Evolutionary conservation across 2,888 invertebrate species (phyloP), one percentile per base, ranked within the genome.

Genomic region (Trachelus iudaicus): DNA sequence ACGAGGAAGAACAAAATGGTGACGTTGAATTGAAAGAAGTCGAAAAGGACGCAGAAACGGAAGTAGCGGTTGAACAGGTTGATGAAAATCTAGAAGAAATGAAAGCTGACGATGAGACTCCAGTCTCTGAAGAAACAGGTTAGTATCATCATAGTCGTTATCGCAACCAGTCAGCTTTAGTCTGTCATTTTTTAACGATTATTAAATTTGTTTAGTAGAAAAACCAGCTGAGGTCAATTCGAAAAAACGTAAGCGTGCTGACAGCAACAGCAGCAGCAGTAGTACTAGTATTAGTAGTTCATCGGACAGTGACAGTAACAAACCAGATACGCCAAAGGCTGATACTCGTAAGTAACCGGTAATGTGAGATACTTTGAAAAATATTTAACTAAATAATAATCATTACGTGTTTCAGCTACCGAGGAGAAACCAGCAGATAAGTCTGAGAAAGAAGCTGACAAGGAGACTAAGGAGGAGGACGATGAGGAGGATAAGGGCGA

Each of bases 191-290:
- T 13, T 35, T 69, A 69, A 33, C 37, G 3, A 2, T 23, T 56
- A 23, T 56, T 56, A 0, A 56, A 12, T 40, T 75, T 69, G 4
- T 75, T 12, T 11, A 77, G 92, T 89, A 78, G 92, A 91, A 69
- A 91, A 89, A 83, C 90, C 91, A 13, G 92, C 90, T 75, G 92
- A 92, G 78, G 88, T 85, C 0, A 92, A 89, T 88, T 85, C 83
- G 91, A 94, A 83, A 92, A 94, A 90, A 86, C 93, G 87, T 85
- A 94, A 92, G 88, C 92, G 93, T 35, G 92, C 93, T 0, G 92
- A 92, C 76, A 93, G 93, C n/a, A 93, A 92, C 56, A 93, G 92
- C 80, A 92, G 93, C 81, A 92, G 92, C 80, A 92, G 92, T 81
- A 92, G 92, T 56, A 92, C 92, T 13, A 92, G 92, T 73, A 90